Conservation (phyloP, 23 tunicate species). For the Pegea sp. region DNA sequence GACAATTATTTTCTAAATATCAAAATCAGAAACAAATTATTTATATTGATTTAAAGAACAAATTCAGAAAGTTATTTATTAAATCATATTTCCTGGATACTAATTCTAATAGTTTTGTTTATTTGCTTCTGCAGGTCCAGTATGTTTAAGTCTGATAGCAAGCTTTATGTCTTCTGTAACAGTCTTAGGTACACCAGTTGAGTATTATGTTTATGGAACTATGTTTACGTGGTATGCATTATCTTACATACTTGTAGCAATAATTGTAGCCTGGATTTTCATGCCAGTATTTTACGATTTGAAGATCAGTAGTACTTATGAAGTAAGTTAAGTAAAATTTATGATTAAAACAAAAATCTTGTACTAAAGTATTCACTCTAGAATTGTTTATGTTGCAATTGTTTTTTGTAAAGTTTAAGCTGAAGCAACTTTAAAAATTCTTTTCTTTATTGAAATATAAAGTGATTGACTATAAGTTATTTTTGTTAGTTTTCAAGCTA, state of each 20-base stretch:
- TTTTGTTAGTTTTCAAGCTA: too few relatives aligned
- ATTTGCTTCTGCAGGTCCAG: slow-evolving; percentile 67
- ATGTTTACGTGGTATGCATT: slow-evolving; percentile 82
- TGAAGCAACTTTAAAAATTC: too few relatives aligned
- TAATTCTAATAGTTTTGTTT: too few relatives aligned
- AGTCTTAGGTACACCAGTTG: slow-evolving; percentile 68
- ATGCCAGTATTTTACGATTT: slow-evolving; percentile 87
- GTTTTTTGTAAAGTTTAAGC: too few relatives aligned
- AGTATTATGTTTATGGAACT: slow-evolving; percentile 72
- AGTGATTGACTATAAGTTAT: too few relatives aligned
- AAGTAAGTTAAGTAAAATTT: too few relatives aligned
- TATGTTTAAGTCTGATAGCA: slow-evolving; percentile 63
- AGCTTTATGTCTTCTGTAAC: slow-evolving; percentile 91
- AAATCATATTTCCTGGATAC: too few relatives aligned
- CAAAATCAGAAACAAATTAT: not conserved
- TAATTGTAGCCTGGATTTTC: slow-evolving; percentile 43
- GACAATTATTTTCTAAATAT: not conserved
- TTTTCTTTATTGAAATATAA: too few relatives aligned
- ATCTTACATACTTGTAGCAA: slow-evolving; percentile 17
- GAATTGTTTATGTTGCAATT: too few relatives aligned
- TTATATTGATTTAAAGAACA: not conserved
- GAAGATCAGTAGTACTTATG: slow-evolving; percentile 51
- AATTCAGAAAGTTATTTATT: too few relatives aligned
- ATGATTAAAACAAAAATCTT: too few relatives aligned
- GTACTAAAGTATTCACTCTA: too few relatives aligned